Percentiles rank a stretch among this genome's conserved stretches.
Evolutionary conservation across 1,140 invertebrate genomes (phyloP).

Genomic region (Papilio xuthus): DNA sequence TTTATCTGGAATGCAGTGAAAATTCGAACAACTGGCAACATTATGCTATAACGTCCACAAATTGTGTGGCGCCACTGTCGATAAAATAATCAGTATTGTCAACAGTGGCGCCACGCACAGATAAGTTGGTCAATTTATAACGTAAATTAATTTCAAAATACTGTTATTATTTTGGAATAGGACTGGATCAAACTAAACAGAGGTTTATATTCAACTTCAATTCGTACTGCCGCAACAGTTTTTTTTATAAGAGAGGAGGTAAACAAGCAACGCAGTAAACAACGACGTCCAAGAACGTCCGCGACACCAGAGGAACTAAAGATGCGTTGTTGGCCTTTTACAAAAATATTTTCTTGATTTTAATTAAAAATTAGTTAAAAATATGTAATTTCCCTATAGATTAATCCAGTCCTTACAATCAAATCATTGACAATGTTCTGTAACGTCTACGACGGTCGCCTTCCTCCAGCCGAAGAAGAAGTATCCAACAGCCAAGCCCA

Average conservation of each 20-base stretch:
- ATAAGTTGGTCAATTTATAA: not conserved
- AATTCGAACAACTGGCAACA: too few relatives aligned
- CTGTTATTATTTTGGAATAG: not conserved
- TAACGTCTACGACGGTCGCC: slow-evolving; percentile 92
- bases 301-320: too few relatives aligned
- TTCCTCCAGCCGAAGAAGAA: slow-evolving; percentile 97
- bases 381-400: slow-evolving; percentile 29
- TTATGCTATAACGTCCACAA: too few relatives aligned
- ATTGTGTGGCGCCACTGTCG: not conserved
- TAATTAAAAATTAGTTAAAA: not conserved
- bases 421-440: slow-evolving; percentile 94
- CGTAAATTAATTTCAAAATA: slow-evolving; percentile 1
- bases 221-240: not conserved
- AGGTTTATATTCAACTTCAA: not conserved
- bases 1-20: not conserved
- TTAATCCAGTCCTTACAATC: slow-evolving; percentile 26
- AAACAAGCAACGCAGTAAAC: too few relatives aligned
- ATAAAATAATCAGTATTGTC: not conserved
- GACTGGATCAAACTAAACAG: not conserved
- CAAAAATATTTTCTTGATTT: too few relatives aligned
- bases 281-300: too few relatives aligned
- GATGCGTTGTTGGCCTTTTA: too few relatives aligned
- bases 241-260: not conserved
- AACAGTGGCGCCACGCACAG: not conserved
- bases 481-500: slow-evolving; percentile 95